A percentile compares a stretch with the other conserved stretches of the same genome.
phyloP scores from a whole-genome alignment of 2,797 vertebrate species.

The Scyliorhinus canicula region DNA sequence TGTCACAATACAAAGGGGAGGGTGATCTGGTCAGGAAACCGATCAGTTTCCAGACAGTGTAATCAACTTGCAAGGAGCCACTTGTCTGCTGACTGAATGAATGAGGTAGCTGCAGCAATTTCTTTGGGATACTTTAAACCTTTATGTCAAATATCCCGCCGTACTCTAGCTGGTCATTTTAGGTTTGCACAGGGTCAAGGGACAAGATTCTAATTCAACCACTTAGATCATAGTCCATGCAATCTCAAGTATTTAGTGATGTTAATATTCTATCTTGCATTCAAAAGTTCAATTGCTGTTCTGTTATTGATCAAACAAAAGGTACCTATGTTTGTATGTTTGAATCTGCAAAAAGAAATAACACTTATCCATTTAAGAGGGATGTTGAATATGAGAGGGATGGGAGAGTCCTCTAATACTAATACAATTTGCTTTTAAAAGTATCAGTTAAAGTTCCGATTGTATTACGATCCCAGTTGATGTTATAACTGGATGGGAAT shows the following conservation, averaged over 20 bases:
- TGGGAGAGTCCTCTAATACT: not conserved
- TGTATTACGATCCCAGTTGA: too few relatives aligned
- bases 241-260: not conserved
- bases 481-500: too few relatives aligned
- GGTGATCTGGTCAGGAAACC: too few relatives aligned
- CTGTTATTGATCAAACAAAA: not conserved
- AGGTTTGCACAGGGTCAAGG: too few relatives aligned
- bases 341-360: not conserved
- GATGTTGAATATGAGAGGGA: not conserved
- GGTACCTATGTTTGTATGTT: not conserved
- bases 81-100: too few relatives aligned
- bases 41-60: too few relatives aligned
- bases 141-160: too few relatives aligned
- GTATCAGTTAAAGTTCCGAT: not conserved
- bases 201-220: not conserved
- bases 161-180: too few relatives aligned
- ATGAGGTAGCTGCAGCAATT: too few relatives aligned
- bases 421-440: not conserved
- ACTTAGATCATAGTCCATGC: not conserved
- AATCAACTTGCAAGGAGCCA: too few relatives aligned
- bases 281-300: not conserved
- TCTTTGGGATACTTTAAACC: too few relatives aligned
- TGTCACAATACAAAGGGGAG: too few relatives aligned
- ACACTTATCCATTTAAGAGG: not conserved
- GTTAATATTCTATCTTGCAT: not conserved